Evolutionary conservation across 23 tunicate genomes (phyloP), one percentile per base, ranked within the genome.

Genomic region (Trididemnum nubilum): DNA sequence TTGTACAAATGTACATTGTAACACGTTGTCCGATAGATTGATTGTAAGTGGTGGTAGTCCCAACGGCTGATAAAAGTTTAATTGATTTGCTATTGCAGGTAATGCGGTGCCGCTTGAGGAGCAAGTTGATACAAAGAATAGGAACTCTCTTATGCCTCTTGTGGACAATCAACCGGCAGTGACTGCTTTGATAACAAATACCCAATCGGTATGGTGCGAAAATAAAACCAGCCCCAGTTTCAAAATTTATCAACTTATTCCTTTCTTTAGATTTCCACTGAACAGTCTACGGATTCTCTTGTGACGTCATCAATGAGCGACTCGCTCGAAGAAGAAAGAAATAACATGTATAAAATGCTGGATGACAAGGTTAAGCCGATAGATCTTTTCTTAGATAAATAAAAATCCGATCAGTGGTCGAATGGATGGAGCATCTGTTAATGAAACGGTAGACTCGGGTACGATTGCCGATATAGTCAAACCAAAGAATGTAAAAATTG

Each of bases 271-370:
- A 87, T 87, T 39, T 76, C 91, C 15, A 80, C 65, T 27, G 66
- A 82, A 1, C 93, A 65, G 33, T 82, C 93, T 36, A 79, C 34
- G 34, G 93, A 88, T 36, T 88, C 93, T 0, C 29, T 88, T 23
- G 87, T 88, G 5, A 85, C 97, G n/a, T 61, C 89, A 36, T 65
- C 93, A 18, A 84, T 86, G 31, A 69, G 69, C 3, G 92, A 85
- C 27, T 79, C 82, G 23, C 30, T 74, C 26, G 98, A 93, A 27
- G 98, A 93, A 22, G 98, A 93, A 34, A 59, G 83, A 61, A 73
- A 87, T 51, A 93, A 88, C 34, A 65, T 96, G 70, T 96, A 91
- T 67, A 96, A 91, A 65, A 91, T 91, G 92, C 72, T 96, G 66
- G 99, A 96, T 85, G 99, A 96, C 36, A 96, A 96, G 90, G 98